Conservation (phyloP, 2,113 vertebrate genomes). For the Pituophis catenifer region DNA sequence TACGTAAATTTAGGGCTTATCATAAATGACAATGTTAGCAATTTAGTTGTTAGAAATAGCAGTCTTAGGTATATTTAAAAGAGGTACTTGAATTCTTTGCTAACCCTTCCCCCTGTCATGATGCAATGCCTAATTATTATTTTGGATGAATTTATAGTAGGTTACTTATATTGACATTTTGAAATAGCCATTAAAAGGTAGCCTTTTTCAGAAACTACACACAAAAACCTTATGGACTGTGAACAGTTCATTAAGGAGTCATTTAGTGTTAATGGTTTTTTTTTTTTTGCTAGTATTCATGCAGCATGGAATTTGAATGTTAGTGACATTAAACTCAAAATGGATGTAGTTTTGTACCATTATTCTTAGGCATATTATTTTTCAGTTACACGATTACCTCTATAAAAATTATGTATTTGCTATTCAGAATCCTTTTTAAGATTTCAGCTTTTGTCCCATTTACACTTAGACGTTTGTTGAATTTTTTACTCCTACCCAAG, state of each 20-base stretch:
- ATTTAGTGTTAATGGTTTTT: not conserved
- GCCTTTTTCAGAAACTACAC: not conserved
- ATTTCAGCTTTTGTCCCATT: not conserved
- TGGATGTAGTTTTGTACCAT: not conserved
- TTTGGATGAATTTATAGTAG: not conserved
- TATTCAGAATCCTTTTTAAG: not conserved
- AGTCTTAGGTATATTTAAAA: not conserved
- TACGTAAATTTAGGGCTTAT: not conserved
- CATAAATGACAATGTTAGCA: not conserved
- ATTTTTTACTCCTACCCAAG: not conserved
- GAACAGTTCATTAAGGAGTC: not conserved
- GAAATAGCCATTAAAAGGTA: not conserved
- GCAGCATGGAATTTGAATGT: not conserved
- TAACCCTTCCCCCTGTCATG: not conserved
- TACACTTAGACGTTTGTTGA: not conserved
- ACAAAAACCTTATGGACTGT: not conserved
- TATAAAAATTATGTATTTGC: not conserved
- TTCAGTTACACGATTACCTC: not conserved
- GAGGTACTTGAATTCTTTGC: constrained; percentile 1
- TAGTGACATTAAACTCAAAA: not conserved
- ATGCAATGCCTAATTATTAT: not conserved
- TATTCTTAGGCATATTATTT: not conserved
- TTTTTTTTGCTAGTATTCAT: not conserved
- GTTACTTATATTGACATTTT: not conserved
- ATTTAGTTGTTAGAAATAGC: not conserved